Percentiles rank a stretch among this genome's conserved stretches.
These are phyloP conservation scores for Bradypus variegatus DNA, from an alignment of 2,797 vertebrate species.

Conservation along the genomic window DNA sequence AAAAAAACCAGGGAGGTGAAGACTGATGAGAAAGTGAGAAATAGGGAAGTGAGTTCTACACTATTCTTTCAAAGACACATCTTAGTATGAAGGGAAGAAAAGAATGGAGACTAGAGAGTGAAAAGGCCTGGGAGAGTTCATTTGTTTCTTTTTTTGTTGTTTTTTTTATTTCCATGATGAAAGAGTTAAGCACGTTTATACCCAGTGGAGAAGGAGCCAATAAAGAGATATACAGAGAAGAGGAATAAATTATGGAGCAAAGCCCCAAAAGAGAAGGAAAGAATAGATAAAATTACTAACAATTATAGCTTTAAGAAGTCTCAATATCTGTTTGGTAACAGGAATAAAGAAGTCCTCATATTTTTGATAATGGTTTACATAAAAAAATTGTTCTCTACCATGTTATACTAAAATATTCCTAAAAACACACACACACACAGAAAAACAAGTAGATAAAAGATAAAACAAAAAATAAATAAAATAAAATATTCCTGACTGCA, in stretches of 20 bases:
- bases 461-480: no score
- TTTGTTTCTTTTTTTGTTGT: not conserved
- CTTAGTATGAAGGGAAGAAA: not conserved
- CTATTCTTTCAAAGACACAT: not conserved
- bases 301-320: not conserved
- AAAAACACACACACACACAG: not conserved
- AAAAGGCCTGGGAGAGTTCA: not conserved
- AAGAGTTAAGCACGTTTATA: not conserved
- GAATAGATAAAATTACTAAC: not conserved
- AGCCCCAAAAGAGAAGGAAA: not conserved
- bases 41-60: not conserved
- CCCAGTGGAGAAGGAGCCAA: not conserved
- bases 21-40: not conserved
- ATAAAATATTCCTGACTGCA: not conserved
- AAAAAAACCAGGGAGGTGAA: not conserved
- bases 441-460: no score
- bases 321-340: not conserved
- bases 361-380: constrained; percentile 20
- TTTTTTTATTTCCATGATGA: not conserved
- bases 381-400: not conserved
- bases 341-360: not conserved
- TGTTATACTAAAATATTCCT: not conserved
- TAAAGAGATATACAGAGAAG: not conserved
- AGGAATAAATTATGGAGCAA: not conserved
- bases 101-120: not conserved